Evolutionary conservation across 2,888 invertebrate species (phyloP).

Genomic region (Hydraecia micacea): DNA sequence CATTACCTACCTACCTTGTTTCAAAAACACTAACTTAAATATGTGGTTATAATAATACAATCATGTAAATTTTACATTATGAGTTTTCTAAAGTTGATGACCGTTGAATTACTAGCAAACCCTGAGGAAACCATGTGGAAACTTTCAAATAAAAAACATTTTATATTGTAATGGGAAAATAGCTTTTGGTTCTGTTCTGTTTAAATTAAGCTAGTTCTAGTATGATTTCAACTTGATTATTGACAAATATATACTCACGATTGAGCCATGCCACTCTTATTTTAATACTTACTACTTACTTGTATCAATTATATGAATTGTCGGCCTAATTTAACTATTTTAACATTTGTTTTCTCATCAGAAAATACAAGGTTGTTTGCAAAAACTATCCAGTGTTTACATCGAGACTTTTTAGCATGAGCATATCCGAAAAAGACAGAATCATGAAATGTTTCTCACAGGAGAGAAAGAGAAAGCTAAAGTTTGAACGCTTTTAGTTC

Average conservation of each 20-base stretch:
- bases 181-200: neutral
- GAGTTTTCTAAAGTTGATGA: neutral
- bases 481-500: neutral
- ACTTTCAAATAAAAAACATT: neutral
- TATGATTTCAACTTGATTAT: neutral
- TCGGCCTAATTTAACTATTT: neutral
- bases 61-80: neutral
- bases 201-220: neutral
- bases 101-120: neutral
- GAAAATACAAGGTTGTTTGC: constrained; percentile 34
- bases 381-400: constrained; percentile 2
- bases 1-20: neutral
- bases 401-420: neutral
- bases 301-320: constrained; percentile 5
- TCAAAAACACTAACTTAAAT: neutral
- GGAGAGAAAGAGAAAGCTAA: constrained; percentile 20
- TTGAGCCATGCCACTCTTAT: constrained; percentile 30
- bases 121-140: neutral
- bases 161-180: neutral
- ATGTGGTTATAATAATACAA: neutral
- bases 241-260: constrained; percentile 38
- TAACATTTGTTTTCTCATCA: constrained; percentile 34
- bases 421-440: neutral
- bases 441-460: rapidly evolving
- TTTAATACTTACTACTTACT: constrained; percentile 34